Evolutionary conservation across 2,113 vertebrate species (phyloP).

Genomic region (Muntiacus muntjak): DNA sequence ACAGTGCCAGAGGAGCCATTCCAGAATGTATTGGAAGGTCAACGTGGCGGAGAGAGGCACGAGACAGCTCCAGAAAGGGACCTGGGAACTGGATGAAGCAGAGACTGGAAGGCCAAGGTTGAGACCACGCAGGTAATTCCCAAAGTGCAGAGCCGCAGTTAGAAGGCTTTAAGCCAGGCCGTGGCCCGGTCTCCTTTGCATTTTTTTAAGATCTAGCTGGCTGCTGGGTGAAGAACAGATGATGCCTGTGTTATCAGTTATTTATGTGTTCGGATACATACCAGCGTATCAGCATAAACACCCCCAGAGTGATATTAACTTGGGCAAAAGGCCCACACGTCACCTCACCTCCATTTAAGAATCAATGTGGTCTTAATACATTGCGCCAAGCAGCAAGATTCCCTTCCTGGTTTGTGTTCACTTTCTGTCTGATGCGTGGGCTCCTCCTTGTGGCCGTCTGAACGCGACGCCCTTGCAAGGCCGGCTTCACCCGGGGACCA

Average conservation of each 20-base stretch:
- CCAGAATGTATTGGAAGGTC: background rate
- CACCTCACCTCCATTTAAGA: background rate
- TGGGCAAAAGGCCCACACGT: background rate
- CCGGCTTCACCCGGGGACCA: background rate
- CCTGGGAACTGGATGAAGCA: fast-evolving
- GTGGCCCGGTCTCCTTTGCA: background rate
- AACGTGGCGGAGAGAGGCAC: background rate
- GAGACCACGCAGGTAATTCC: background rate
- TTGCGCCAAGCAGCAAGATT: background rate
- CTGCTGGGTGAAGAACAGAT: background rate
- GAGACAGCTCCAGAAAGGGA: background rate
- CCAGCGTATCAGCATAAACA: background rate
- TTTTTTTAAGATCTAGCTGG: background rate
- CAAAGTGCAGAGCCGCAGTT: background rate
- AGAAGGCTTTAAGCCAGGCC: background rate
- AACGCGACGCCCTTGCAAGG: background rate
- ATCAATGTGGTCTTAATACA: background rate
- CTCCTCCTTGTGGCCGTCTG: conserved; percentile 78
- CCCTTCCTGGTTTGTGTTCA: background rate
- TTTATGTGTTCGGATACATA: background rate
- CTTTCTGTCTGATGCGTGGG: conserved; percentile 76
- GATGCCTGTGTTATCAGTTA: background rate
- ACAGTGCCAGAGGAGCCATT: background rate
- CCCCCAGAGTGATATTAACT: background rate
- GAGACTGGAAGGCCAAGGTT: fast-evolving